These are phyloP conservation scores for Peromyscus californicus DNA, from an alignment of 2,113 vertebrate species.

Conservation along the genomic window DNA sequence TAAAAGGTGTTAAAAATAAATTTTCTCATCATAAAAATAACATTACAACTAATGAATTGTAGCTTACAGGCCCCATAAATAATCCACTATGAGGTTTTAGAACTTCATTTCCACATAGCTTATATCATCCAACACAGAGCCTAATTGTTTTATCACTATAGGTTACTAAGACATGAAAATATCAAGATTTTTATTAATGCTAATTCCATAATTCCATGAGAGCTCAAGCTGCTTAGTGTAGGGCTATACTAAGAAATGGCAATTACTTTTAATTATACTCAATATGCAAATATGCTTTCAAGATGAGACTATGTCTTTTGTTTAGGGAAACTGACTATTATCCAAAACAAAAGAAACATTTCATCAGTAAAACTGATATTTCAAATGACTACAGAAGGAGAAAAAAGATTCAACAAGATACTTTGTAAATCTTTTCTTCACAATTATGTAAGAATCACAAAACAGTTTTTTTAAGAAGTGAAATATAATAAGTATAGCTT, in stretches of 20 bases:
- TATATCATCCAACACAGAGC: neutral
- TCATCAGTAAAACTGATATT: neutral
- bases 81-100: constrained; percentile 31
- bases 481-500: neutral
- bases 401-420: neutral
- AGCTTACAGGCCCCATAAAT: constrained; percentile 13
- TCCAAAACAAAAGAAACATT: neutral
- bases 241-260: neutral
- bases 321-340: neutral
- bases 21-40: constrained; percentile 18
- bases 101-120: neutral
- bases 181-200: neutral
- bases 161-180: neutral
- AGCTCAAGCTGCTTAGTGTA: neutral
- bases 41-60: constrained; percentile 36
- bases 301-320: neutral
- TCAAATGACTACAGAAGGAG: neutral
- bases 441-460: neutral
- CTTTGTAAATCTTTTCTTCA: neutral
- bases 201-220: neutral
- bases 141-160: neutral
- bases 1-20: constrained; percentile 48
- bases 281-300: neutral
- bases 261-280: neutral
- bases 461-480: neutral